Conservation (phyloP, 1,140 invertebrate genomes). For the Ctenoplectra terminalis region DNA sequence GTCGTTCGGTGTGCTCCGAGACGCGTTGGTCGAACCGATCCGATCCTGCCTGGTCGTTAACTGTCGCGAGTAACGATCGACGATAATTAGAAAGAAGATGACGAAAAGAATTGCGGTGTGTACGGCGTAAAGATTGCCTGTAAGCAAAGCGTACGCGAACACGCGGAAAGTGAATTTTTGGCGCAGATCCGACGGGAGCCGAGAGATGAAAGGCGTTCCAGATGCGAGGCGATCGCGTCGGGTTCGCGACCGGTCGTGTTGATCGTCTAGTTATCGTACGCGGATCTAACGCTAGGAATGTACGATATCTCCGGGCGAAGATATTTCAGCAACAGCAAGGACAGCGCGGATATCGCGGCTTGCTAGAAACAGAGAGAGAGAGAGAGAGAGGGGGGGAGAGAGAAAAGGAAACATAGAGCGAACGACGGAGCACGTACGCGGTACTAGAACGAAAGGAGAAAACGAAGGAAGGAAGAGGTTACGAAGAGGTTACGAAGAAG, state of each 20-base stretch:
- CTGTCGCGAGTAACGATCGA: constrained; percentile 25
- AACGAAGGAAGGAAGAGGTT: not conserved
- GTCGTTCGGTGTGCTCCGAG: too few relatives aligned
- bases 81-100: not conserved
- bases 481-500: constrained; percentile 27
- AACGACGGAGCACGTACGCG: constrained; percentile 7
- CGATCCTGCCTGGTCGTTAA: constrained; percentile 19
- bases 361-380: not conserved
- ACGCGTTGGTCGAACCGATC: too few relatives aligned
- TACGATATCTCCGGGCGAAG: constrained; percentile 55
- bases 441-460: constrained; percentile 6
- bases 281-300: constrained; percentile 64
- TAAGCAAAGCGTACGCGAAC: not conserved
- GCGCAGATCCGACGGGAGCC: not conserved
- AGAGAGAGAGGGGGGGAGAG: not conserved
- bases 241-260: constrained; percentile 64
- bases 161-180: not conserved
- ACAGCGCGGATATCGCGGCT: constrained; percentile 39
- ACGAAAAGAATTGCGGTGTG: not conserved
- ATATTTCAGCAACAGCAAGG: constrained; percentile 48
- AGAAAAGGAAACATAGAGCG: not conserved
- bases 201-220: constrained; percentile 38
- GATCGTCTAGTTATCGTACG: constrained; percentile 58
- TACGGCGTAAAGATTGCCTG: not conserved
- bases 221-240: constrained; percentile 44